Evolutionary conservation across 2,113 vertebrate species (phyloP).

Genomic region (Arvicanthis niloticus): DNA sequence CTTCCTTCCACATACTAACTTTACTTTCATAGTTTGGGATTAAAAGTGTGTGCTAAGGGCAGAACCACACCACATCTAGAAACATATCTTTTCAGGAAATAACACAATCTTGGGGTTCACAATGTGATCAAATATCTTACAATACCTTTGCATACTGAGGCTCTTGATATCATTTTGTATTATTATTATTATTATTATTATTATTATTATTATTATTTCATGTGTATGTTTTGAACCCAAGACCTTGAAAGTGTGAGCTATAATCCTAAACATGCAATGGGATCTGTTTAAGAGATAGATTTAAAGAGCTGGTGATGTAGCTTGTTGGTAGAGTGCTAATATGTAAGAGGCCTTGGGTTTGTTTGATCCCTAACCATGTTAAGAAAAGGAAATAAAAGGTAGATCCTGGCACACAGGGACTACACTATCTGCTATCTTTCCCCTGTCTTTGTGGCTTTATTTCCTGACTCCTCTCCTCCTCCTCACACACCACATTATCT

Average conservation of each 20-base stretch:
- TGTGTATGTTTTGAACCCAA: not conserved
- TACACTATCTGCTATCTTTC: not conserved
- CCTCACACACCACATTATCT: not conserved
- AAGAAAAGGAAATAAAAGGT: not conserved
- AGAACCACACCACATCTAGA: no score
- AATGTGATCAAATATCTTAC: no score
- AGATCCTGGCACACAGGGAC: not conserved
- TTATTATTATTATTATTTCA: not conserved
- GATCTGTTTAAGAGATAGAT: not conserved
- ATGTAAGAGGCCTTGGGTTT: not conserved
- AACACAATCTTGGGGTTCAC: no score
- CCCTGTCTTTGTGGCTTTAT: not conserved
- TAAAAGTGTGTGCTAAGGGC: no score
- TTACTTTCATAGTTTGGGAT: no score
- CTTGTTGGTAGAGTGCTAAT: not conserved
- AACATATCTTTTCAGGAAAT: no score
- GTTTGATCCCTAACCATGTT: not conserved
- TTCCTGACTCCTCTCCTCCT: not conserved
- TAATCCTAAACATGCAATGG: not conserved
- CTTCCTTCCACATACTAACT: no score
- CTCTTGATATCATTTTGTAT: not conserved
- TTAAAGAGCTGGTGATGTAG: not conserved
- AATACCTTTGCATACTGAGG: not conserved
- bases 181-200: not conserved
- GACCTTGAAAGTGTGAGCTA: not conserved